Percentiles rank a stretch among this genome's conserved stretches.
Conservation (phyloP, 2,888 invertebrate genomes). For the Lampropteryx suffumata region DNA sequence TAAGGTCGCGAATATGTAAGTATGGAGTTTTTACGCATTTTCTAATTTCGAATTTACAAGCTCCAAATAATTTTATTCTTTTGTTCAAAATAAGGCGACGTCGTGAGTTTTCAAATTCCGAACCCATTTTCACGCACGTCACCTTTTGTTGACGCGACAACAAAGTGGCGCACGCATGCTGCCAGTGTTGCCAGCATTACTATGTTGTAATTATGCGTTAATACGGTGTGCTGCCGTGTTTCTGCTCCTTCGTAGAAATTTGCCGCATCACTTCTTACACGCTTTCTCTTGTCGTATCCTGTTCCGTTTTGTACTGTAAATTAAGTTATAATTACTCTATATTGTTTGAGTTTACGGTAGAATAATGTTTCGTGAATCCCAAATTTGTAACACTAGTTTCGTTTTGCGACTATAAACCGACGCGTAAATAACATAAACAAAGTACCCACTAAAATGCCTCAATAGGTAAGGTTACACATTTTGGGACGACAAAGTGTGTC, state of each 20-base stretch:
- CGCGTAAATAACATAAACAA: too few relatives aligned
- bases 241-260: slow-evolving; percentile 40
- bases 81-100: neutral
- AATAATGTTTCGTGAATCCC: too few relatives aligned
- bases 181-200: slow-evolving; percentile 41
- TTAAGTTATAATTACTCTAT: slow-evolving; percentile 10
- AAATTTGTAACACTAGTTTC: too few relatives aligned
- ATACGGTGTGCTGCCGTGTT: slow-evolving; percentile 40
- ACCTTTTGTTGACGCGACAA: slow-evolving; percentile 32
- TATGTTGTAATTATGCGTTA: slow-evolving; percentile 53
- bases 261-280: slow-evolving; percentile 54
- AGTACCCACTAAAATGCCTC: slow-evolving; percentile 26
- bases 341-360: neutral
- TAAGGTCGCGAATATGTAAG: neutral
- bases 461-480: slow-evolving; percentile 30
- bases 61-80: neutral
- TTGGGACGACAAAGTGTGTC: slow-evolving; percentile 57
- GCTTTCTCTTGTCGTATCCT: slow-evolving; percentile 49
- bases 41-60: slow-evolving; percentile 6
- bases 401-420: too few relatives aligned
- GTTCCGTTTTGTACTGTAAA: slow-evolving; percentile 38
- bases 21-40: too few relatives aligned
- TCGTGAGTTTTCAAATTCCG: slow-evolving; percentile 21
- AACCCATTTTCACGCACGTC: slow-evolving; percentile 28
- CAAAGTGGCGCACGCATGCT: slow-evolving; percentile 37